These are phyloP conservation scores for Gymnothorax reevesii DNA, from an alignment of 2,797 vertebrate species.

Conservation along the genomic window DNA sequence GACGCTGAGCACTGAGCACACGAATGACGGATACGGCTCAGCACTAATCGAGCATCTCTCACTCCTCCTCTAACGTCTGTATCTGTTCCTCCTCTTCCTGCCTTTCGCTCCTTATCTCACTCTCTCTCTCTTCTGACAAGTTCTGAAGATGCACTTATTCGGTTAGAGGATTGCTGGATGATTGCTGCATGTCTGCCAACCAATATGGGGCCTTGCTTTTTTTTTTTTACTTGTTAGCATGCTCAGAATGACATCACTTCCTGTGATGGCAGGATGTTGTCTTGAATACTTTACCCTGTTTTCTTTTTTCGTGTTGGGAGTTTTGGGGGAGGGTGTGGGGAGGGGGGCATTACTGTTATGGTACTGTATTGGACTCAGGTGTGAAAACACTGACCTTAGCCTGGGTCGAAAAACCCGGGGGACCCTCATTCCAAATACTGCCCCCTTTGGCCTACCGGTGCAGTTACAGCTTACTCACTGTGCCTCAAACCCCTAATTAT, in stretches of 20 bases:
- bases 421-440: neutral
- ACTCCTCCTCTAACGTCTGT: constrained; percentile 12
- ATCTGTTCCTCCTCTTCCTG: neutral
- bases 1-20: constrained; percentile 9
- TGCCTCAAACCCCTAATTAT: neutral
- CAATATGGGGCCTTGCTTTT: constrained; percentile 17
- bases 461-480: neutral
- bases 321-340: neutral
- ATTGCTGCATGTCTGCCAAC: constrained; percentile 20
- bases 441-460: neutral
- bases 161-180: constrained; percentile 21
- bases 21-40: constrained; percentile 5
- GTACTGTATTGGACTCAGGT: too few species aligned
- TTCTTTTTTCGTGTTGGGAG: neutral
- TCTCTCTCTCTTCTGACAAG: neutral
- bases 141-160: constrained; percentile 13
- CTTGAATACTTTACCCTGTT: neutral
- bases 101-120: neutral
- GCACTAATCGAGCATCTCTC: constrained; percentile 16
- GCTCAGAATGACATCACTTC: constrained; percentile 16
- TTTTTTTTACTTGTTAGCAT: constrained; percentile 14
- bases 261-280: constrained; percentile 11
- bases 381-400: neutral
- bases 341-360: neutral
- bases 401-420: neutral